Evolutionary conservation across 1,140 invertebrate species (phyloP), one percentile per base, ranked within the genome.

Genomic region (Drosophila burlai): DNA sequence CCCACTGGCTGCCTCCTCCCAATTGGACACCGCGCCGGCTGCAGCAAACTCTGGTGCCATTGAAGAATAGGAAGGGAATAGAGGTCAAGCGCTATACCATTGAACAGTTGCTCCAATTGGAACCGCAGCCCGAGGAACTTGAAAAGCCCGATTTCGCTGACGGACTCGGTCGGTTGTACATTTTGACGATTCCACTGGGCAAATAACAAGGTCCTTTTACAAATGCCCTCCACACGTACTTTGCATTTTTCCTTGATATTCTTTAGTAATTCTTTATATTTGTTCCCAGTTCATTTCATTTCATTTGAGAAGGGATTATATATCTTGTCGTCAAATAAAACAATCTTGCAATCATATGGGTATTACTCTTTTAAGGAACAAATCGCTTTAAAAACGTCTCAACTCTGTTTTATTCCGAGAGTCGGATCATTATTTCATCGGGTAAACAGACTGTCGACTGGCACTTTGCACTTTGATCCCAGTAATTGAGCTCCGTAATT

Each of bases 101-200:
- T 2, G 71, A 87, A 1, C 63, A 83, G 31, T 58, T 86, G 55
- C 67, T 86, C 2, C 9, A 69, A 0, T 15, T 65, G 21, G 83
- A 86, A 58, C 83, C 83, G 0, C 63, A 87, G 10, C 76, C 83
- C 3, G 21, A 40, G 1, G 40, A 76, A 0, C 59, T 86, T 1
- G 26, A 69, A n/a, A 64, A 58, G n/a, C 83, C 72, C 0, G 9
- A 15, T 10, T 16, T 83, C 2, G 7, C 40, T 4, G 21, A 57
- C 24, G 15, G 9, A 4, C 9, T 66, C 0, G 0, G 5, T 2
- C 57, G 59, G n/a, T 47, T 86, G 5, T 60, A 63, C 4, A 76
- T 87, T n/a, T 10, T 82, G 2, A 26, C 1, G 36, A 38, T 13
- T 38, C 10, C 11, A 13, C 11, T 13, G 4, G 36, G 11, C 31